Conservation (phyloP, 2,113 vertebrate genomes). For the Sisor rabdophorus region DNA sequence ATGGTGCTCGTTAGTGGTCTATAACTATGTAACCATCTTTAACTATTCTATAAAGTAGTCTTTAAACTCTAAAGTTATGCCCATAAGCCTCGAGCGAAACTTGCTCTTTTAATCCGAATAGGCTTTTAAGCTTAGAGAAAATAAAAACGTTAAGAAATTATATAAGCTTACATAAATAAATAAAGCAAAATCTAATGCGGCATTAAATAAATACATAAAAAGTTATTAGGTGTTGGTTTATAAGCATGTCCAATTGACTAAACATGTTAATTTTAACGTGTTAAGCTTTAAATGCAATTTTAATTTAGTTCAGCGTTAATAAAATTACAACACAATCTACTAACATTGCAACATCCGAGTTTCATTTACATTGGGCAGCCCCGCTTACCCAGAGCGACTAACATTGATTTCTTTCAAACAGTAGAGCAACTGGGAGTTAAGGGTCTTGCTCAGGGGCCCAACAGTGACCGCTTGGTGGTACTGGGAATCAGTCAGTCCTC, state of each 20-base stretch:
- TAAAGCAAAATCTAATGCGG: background rate
- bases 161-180: background rate
- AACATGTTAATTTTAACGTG: background rate
- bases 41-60: conserved; percentile 29
- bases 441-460: too few species aligned
- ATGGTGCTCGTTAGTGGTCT: conserved; percentile 29
- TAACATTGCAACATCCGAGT: background rate
- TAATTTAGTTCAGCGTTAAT: background rate
- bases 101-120: background rate
- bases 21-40: conserved; percentile 24
- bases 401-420: too few species aligned
- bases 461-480: too few species aligned
- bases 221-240: background rate
- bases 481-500: too few species aligned
- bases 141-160: background rate
- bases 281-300: background rate
- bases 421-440: too few species aligned
- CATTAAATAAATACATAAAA: background rate
- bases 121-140: background rate
- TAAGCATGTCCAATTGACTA: background rate
- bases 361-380: too few species aligned
- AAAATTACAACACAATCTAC: background rate
- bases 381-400: too few species aligned
- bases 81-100: conserved; percentile 17
- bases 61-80: conserved; percentile 14